Evolutionary conservation across 2,888 invertebrate species (phyloP).

Genomic region (Pyrrhosoma nymphula): DNA sequence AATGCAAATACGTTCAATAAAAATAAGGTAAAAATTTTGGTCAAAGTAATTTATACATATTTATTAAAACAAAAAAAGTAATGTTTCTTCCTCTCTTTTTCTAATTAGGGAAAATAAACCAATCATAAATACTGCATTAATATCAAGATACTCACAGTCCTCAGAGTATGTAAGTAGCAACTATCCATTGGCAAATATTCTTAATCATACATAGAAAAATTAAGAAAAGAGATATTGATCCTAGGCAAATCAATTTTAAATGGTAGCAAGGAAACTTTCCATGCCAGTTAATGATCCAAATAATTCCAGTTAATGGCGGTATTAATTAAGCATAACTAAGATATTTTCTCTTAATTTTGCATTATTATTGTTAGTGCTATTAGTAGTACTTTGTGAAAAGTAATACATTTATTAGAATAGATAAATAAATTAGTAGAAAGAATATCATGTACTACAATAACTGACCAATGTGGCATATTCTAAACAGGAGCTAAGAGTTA

Average conservation of each 20-base stretch:
- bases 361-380: too few species aligned
- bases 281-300: too few species aligned
- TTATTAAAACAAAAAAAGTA: too few species aligned
- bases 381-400: too few species aligned
- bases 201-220: not conserved
- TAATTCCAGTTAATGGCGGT: too few species aligned
- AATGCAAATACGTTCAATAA: too few species aligned
- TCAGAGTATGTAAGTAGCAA: not conserved
- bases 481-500: slow-evolving; percentile 24
- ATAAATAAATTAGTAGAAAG: not conserved
- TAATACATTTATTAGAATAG: too few species aligned
- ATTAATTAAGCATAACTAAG: too few species aligned
- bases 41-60: too few species aligned
- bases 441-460: not conserved
- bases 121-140: not conserved
- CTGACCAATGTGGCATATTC: not conserved
- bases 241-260: not conserved
- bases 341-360: too few species aligned
- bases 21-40: too few species aligned
- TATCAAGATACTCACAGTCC: not conserved
- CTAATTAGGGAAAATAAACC: not conserved
- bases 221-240: not conserved
- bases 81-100: not conserved
- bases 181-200: not conserved
- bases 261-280: too few species aligned